phyloP scores from a whole-genome alignment of 1,140 invertebrate genomes.

The Drosophila gunungcola region DNA sequence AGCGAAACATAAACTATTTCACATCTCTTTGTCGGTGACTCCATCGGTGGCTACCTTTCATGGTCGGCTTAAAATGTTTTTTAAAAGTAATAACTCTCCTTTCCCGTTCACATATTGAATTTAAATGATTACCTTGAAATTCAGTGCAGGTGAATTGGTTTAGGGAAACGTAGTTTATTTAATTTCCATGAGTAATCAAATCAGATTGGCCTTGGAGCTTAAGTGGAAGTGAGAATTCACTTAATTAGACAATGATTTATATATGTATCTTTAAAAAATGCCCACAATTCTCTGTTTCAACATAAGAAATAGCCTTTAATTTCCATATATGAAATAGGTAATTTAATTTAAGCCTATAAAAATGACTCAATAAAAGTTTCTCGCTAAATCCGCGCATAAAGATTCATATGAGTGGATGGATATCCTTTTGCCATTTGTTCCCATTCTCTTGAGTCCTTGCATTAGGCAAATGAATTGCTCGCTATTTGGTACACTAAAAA shows the following conservation, averaged over 20 bases:
- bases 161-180: not conserved
- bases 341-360: constrained; percentile 49
- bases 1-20: constrained; percentile 64
- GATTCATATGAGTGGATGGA: constrained; percentile 56
- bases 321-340: constrained; percentile 40
- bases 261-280: no score
- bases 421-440: constrained; percentile 17
- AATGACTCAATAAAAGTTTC: constrained; percentile 54
- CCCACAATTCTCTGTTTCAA: no score
- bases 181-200: not conserved
- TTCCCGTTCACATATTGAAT: constrained; percentile 1
- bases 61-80: constrained; percentile 4
- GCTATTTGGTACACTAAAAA: not conserved
- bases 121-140: not conserved
- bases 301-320: no score
- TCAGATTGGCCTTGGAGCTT: not conserved
- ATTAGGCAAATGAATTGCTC: constrained; percentile 76
- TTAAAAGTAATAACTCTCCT: constrained; percentile 18
- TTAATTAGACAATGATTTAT: no score
- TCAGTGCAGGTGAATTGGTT: not conserved
- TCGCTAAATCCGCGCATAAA: constrained; percentile 63
- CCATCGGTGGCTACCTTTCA: constrained; percentile 42
- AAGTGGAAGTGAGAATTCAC: no score
- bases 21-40: constrained; percentile 54
- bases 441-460: constrained; percentile 35